Conservation (phyloP, 1,140 invertebrate genomes). For the Acromyrmex heyeri region DNA sequence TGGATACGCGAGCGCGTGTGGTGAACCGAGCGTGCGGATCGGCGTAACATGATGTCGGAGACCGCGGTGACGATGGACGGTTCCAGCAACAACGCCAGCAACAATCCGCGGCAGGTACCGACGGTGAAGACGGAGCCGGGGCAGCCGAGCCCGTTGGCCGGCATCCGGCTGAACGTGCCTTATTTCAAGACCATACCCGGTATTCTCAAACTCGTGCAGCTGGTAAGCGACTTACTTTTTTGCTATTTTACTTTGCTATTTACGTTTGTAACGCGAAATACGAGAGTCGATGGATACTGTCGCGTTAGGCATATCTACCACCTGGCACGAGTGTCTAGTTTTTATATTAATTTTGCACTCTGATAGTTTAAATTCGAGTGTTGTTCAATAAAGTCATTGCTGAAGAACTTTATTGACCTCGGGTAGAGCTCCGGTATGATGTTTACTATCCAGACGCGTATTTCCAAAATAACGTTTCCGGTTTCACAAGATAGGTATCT, state of each 20-base stretch:
- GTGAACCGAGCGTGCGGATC: conserved; percentile 49
- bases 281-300: background rate
- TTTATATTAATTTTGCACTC: background rate
- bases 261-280: background rate
- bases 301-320: background rate
- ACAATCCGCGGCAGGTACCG: conserved; percentile 77
- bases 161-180: conserved; percentile 83
- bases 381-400: background rate
- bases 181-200: conserved; percentile 87
- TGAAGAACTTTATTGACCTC: background rate
- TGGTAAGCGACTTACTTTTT: conserved; percentile 81
- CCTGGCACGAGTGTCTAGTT: background rate
- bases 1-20: background rate
- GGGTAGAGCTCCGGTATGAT: no score
- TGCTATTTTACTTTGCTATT: background rate
- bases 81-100: conserved; percentile 79
- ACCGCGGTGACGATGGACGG: conserved; percentile 82
- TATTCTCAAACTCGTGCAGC: conserved; percentile 86
- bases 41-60: conserved; percentile 83
- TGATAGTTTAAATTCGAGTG: background rate
- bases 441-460: no score
- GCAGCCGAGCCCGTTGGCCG: conserved; percentile 78
- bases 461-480: no score
- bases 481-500: no score
- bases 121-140: conserved; percentile 80